These are phyloP conservation scores for Pantherophis guttatus DNA, from an alignment of 2,113 vertebrate genomes.

Conservation along the genomic window DNA sequence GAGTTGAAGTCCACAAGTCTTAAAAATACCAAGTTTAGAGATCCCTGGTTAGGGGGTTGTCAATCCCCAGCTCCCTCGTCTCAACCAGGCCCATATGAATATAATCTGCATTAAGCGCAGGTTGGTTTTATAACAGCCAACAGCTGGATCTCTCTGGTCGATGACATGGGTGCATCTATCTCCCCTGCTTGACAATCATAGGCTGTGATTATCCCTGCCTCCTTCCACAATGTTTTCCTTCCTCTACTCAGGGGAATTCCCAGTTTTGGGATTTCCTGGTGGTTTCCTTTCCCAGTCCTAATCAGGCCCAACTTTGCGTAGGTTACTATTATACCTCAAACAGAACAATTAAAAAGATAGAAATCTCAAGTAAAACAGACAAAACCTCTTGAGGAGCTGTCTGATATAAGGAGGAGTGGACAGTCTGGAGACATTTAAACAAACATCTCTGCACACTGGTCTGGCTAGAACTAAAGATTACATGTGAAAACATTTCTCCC, in stretches of 20 bases:
- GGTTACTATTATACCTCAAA: not conserved
- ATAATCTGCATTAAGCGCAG: not conserved
- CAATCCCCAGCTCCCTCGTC: not conserved
- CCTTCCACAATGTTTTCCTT: not conserved
- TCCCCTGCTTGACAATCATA: not conserved
- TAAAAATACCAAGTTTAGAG: not conserved
- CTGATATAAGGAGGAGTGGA: too few species aligned
- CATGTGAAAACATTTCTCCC: not conserved
- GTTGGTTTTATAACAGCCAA: not conserved
- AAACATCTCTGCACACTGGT: too few species aligned
- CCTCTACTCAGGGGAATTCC: not conserved
- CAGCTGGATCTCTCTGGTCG: not conserved
- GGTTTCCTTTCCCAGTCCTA: not conserved
- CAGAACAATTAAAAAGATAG: not conserved
- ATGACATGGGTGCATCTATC: not conserved
- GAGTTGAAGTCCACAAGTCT: not conserved
- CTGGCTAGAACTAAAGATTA: too few species aligned
- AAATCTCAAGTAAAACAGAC: not conserved
- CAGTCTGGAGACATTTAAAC: too few species aligned
- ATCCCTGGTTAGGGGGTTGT: not conserved
- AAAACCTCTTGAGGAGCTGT: not conserved
- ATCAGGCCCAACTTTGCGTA: not conserved
- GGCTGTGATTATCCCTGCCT: not conserved
- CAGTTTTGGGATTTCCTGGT: not conserved
- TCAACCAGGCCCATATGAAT: not conserved